These are phyloP conservation scores for Halictus quadricinctus DNA, from an alignment of 2,888 invertebrate species.

Conservation along the genomic window DNA sequence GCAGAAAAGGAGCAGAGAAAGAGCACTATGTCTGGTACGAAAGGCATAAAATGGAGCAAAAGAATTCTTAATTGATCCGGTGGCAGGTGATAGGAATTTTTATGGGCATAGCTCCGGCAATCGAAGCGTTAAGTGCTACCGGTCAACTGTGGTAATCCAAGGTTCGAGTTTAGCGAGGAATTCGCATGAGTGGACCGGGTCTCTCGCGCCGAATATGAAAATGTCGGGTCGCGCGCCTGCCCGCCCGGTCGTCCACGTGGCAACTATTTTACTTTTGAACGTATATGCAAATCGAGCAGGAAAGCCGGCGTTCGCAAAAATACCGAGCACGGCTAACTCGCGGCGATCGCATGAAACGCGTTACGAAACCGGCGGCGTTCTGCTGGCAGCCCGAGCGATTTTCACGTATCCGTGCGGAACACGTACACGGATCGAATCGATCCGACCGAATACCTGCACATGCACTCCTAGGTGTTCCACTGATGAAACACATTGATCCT, in stretches of 20 bases:
- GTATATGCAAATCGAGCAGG: constrained; percentile 30
- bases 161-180: not conserved
- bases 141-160: not conserved
- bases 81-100: not conserved
- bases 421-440: constrained; percentile 34
- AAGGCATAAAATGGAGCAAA: not conserved
- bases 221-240: not conserved
- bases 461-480: not conserved
- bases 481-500: not conserved
- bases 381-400: constrained; percentile 15
- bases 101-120: not conserved
- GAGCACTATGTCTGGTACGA: not conserved
- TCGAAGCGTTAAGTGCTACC: not conserved
- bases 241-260: not conserved
- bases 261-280: not conserved
- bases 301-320: constrained; percentile 19
- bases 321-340: constrained; percentile 6
- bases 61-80: not conserved
- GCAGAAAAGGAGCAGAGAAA: not conserved
- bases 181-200: not conserved
- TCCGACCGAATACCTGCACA: constrained; percentile 17
- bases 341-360: constrained; percentile 28
- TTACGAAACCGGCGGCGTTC: constrained; percentile 42
- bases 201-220: not conserved
- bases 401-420: constrained; percentile 44